Base-by-base conservation (phyloP, 2,113 vertebrate species). In the Entomyzon cyanotis region DNA sequence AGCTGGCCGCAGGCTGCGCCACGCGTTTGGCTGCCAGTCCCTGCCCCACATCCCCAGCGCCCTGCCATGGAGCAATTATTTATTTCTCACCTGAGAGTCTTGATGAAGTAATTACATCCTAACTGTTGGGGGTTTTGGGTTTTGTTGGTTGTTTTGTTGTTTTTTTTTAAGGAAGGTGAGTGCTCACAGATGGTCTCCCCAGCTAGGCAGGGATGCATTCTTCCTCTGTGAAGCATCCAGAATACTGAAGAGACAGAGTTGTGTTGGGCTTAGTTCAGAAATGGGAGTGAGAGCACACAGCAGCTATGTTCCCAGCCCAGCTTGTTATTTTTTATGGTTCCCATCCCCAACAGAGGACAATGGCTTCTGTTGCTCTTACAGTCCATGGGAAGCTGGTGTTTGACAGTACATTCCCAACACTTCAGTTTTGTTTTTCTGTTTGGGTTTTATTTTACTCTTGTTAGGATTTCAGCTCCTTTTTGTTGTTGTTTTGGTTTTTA, bases 391-490 rank as follows among this genome's bases (percentile, higher is more conserved):
- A 95, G 81, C 80, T 76, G 52, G 39, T 88, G 70, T 71, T 86
- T 31, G 39, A 95, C 82, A 90, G 85, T 58, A 55, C 24, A 24
- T 56, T 88, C 89, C 68, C 60, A 87, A 85, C 39, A 74, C 27
- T 89, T 70, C 22, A 90, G 83, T 35, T 94, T 87, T 90, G 33
- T n/a, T 90, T 93, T 86, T 81, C 55, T 92, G 35, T 59, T 95
- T 81, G 64, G 1, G 18, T 86, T 92, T 90, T 76, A 47, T 86
- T 89, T 81, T 53, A 74, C 31, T 86, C 62, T 67, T 70, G 23
- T 87, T 90, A 82, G 75, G 55, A 89, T 33, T 74, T 70, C 35
- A 79, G 56, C n/a, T 91, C n/a, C 37, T 85, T 90, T 27, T 83
- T 88, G 46, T 67, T 69, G 71, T 63, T 69, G 49, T 63, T 81